A percentile compares a stretch with the other conserved stretches of the same genome.
phyloP scores from a whole-genome alignment of 1,140 invertebrate species.

The Dolichoris vasculosae region DNA sequence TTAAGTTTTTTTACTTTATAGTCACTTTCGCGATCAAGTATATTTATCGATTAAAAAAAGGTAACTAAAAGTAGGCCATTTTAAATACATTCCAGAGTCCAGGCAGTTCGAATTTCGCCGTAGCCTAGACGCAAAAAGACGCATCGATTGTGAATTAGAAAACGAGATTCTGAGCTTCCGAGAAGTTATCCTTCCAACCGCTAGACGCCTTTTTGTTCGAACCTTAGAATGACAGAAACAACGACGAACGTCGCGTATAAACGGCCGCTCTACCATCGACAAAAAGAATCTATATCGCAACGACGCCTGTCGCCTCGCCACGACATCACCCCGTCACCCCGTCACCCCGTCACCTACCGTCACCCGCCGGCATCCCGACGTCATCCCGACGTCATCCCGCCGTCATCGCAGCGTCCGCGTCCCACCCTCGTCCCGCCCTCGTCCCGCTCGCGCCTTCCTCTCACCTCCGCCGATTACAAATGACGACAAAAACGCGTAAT shows the following conservation, averaged over 20 bases:
- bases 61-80: background rate
- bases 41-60: background rate
- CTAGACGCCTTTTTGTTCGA: background rate
- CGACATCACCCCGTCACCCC: too few relatives aligned
- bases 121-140: background rate
- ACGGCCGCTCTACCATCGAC: background rate
- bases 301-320: background rate
- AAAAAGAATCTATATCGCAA: constrained; percentile 15
- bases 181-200: background rate
- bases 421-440: too few relatives aligned
- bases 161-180: background rate
- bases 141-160: constrained; percentile 5
- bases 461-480: background rate
- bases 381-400: too few relatives aligned
- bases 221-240: background rate
- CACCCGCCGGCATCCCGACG: too few relatives aligned
- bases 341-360: too few relatives aligned
- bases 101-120: background rate
- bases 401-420: too few relatives aligned
- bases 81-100: background rate
- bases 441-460: background rate
- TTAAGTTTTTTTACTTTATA: too few relatives aligned
- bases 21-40: too few relatives aligned
- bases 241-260: background rate
- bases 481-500: constrained; percentile 28